Base-by-base conservation (phyloP, 2,797 vertebrate species). In the Artibeus lituratus region DNA sequence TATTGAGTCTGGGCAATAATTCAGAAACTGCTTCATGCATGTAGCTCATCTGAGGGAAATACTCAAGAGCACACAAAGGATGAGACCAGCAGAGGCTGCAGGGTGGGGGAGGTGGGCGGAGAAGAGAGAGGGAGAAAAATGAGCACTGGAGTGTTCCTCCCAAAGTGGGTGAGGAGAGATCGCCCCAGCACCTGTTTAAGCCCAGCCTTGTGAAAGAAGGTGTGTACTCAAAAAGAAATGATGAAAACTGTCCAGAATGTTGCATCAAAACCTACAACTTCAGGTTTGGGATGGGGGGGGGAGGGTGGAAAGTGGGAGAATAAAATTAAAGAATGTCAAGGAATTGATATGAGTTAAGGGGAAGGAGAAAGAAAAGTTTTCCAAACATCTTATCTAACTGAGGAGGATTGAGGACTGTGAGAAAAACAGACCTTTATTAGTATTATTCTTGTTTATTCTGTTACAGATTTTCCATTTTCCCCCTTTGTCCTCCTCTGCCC, bases 201-300 rank as follows among this genome's bases (percentile, higher is more conserved):
- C 6, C 3, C 21, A 91, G 7, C 14, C 16, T 87, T 26, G 29
- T 59, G 35, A 77, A n/a, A 7, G 14, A 59, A 73, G 10, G 5
- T 7, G 19, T 29, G 12, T 0, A 14, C 19, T 6, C 26, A 65
- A 35, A 39, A 51, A 37, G 5, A 35, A 86, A 73, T 47, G n/a
- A 35, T 32, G 21, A 59, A 42, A 70, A 69, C 11, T 29, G 11
- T 44, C 29, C 19, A 37, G 37, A 88, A 84, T 4, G 15, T 2
- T 53, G 12, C 7, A 44, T 29, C 39, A 39, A 87, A 69, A n/a
- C 22, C 39, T 67, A 26, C 10, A 65, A 82, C 22, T 35, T 85
- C 12, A 18, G 2, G 4, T n/a, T 37, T 4, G 3, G 1, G 14
- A 12, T 4, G 0, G 1, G 21, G 16, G 9, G 39, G 39, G 39